Evolutionary conservation across 1,140 invertebrate genomes (phyloP).

Genomic region (Acromyrmex heyeri): DNA sequence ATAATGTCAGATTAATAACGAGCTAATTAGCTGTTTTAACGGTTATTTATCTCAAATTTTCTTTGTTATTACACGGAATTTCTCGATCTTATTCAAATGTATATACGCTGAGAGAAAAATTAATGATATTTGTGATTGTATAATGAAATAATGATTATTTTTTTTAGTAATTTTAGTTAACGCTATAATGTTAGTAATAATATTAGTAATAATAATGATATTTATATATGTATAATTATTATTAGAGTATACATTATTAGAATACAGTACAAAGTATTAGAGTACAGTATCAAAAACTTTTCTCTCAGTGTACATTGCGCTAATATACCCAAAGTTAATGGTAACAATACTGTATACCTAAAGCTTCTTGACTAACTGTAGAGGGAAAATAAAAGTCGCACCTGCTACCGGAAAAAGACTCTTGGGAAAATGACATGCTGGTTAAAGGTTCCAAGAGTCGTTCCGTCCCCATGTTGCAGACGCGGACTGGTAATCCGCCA

Average conservation of each 20-base stretch:
- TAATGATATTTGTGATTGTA: too few relatives aligned
- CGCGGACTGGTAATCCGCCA: not conserved
- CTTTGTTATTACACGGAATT: not conserved
- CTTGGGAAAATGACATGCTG: not conserved
- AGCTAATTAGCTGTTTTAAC: not conserved
- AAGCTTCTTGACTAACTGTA: not conserved
- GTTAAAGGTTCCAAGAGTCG: slow-evolving; percentile 5
- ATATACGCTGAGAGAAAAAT: not conserved
- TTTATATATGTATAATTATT: too few relatives aligned
- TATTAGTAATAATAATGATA: too few relatives aligned
- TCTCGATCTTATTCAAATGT: not conserved
- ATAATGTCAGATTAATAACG: not conserved
- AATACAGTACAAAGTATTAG: too few relatives aligned
- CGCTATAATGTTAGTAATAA: too few relatives aligned
- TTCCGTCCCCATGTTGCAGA: not conserved
- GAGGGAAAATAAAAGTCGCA: slow-evolving; percentile 10
- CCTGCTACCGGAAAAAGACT: not conserved
- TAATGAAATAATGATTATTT: too few relatives aligned
- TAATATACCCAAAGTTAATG: not conserved
- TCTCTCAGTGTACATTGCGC: too few relatives aligned
- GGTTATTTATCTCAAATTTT: not conserved
- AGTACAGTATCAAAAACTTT: too few relatives aligned
- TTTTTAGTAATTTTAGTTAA: too few relatives aligned
- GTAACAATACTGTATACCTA: not conserved
- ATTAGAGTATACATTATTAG: too few relatives aligned